Percentiles rank a stretch among this genome's conserved stretches.
These are phyloP conservation scores for Chrysochloris asiatica DNA, from an alignment of 2,113 vertebrate species.

Conservation along the genomic window DNA sequence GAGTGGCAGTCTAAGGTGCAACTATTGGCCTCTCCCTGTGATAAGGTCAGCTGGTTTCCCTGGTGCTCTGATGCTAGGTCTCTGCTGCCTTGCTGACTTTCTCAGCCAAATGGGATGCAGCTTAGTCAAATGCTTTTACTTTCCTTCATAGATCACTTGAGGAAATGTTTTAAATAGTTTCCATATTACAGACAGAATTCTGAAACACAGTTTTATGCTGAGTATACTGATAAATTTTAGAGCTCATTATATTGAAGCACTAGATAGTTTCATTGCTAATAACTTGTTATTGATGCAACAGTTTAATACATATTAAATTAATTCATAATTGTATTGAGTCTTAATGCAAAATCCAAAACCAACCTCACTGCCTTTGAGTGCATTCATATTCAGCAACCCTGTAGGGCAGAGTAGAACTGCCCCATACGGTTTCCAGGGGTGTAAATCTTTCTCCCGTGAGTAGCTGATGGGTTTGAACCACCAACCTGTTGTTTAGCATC, in stretches of 20 bases:
- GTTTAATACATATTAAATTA: slow-evolving; percentile 29
- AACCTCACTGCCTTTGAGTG: no score
- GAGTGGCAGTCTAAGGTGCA: slow-evolving; percentile 65
- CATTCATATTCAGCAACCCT: no score
- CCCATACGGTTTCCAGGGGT: no score
- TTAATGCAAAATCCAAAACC: background rate
- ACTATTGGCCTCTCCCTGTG: no score
- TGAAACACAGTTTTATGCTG: background rate
- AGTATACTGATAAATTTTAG: slow-evolving; percentile 20
- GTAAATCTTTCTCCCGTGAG: no score
- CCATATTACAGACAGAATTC: background rate
- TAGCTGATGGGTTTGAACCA: no score
- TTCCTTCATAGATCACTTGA: background rate
- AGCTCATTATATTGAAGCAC: background rate
- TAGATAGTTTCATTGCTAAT: slow-evolving; percentile 15
- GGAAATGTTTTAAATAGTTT: slow-evolving; percentile 23
- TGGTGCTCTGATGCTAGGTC: background rate
- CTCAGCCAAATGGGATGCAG: slow-evolving; percentile 29
- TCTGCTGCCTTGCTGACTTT: slow-evolving; percentile 33
- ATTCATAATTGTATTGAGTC: background rate
- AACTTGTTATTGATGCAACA: slow-evolving; percentile 25
- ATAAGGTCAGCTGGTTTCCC: slow-evolving; percentile 34
- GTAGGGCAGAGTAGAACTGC: no score
- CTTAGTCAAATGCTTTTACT: slow-evolving; percentile 44
- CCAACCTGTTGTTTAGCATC: no score